phyloP scores from a whole-genome alignment of 2,797 vertebrate species.

The Fundulus diaphanus region DNA sequence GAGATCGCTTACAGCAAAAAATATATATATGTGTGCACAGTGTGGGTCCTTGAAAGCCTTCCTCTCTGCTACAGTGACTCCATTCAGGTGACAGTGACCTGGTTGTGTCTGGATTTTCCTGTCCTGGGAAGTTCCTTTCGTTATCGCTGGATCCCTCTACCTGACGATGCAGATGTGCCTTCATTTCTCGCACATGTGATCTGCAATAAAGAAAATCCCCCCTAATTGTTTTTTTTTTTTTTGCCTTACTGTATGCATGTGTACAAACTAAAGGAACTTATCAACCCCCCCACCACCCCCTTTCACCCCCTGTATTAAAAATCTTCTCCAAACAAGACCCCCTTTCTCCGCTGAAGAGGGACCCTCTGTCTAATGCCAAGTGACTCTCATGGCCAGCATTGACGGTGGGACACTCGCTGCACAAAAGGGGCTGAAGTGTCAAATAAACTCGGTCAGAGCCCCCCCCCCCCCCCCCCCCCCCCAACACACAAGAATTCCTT shows the following conservation, averaged over 20 bases:
- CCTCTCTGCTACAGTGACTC: conserved; percentile 47
- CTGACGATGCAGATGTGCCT: conserved; percentile 9
- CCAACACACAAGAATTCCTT: conserved; percentile 92
- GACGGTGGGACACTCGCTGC: conserved; percentile 90
- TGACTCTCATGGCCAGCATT: conserved; percentile 93
- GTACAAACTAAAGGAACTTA: conserved; percentile 45
- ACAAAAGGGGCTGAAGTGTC: conserved; percentile 94
- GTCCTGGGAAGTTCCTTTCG: conserved; percentile 21
- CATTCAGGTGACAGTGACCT: conserved; percentile 62
- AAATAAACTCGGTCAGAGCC: conserved; percentile 91
- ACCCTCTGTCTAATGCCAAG: conserved; percentile 94
- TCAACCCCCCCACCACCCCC: conserved; percentile 34
- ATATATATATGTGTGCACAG: conserved; percentile 20
- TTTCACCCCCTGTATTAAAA: conserved; percentile 84
- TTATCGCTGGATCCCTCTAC: conserved; percentile 16
- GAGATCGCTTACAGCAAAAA: conserved; percentile 31
- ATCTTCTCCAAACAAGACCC: conserved; percentile 91
- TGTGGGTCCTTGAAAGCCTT: conserved; percentile 15
- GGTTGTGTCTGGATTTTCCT: conserved; percentile 7
- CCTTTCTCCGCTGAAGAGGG: conserved; percentile 96
- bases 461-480: too few relatives aligned
- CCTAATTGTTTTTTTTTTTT: neutral
- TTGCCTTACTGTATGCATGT: conserved; percentile 88
- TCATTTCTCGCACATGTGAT: conserved; percentile 32
- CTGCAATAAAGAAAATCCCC: conserved; percentile 85